Evolutionary conservation across 2,797 vertebrate species (phyloP), one percentile per base, ranked within the genome.

Genomic region (Sebastolobus alascanus): DNA sequence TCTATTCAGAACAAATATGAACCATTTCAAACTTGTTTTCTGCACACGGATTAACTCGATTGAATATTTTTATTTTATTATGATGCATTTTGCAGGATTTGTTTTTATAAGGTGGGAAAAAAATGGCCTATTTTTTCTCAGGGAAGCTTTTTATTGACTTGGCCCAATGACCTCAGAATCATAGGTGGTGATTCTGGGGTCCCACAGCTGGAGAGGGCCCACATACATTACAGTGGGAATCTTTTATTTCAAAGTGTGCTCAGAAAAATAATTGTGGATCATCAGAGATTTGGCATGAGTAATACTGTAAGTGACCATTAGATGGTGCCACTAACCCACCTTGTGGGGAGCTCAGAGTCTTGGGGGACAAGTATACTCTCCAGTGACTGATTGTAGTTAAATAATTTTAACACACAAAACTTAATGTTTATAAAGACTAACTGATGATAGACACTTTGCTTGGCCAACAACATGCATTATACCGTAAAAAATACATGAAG

Each of bases 311-410:
- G 8, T 46, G 8, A 43, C 85, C 90, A 82, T 25, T 58, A 93
- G 93, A 87, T 88, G 90, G 89, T 6, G 85, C 78, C 63, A 80
- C 60, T 63, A 68, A 46, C 58, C 52, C 7, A 75, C 14, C 6
- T 64, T 5, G 2, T 16, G 2, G 16, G 0, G 12, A 12, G 20
- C 6, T 22, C 6, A 8, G 3, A 35, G 0, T 70, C 16, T 33
- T 0, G n/a, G n/a, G 18, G 20, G 16, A 5, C 0, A n/a, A 55
- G 20, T 33, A 60, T 33, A n/a, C 7, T 25, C 43, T 22, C 29
- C 29, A 31, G 22, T 46, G 20, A 52, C 27, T 8, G 38, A 29
- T 3, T 31, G 14, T 27, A 11, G 14, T 35, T 29, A 2, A 9
- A 31, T 22, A 1, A 27, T 35, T 55, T n/a, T 5, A 60, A 6